Evolutionary conservation across 2,797 vertebrate genomes (phyloP), one percentile per base, ranked within the genome.

Genomic region (Tragopan temminckii): DNA sequence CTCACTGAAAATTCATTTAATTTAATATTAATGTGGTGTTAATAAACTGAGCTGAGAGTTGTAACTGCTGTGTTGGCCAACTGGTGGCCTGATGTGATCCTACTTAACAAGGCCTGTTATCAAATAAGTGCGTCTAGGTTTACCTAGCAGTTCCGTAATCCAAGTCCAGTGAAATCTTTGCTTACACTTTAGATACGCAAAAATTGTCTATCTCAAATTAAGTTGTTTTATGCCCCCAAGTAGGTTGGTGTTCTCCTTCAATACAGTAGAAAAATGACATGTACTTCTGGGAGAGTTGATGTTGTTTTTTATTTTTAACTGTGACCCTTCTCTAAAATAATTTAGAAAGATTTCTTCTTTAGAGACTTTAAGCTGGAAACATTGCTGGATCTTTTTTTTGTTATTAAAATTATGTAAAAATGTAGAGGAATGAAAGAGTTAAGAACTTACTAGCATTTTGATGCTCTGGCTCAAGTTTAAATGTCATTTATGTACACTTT

Each of bases 1-100:
- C 80, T 81, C 76, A 25, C 76, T 88, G 87, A 87, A 93, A 91
- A 82, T 75, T 94, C 33, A 23, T 83, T 97, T 96, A 94, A 80
- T 96, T 93, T 95, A 95, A 72, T 83, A 93, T 93, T 95, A 61
- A 96, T 87, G 36, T 96, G 96, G 93, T 78, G 86, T 90, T 96
- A 94, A 96, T 97, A 93, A 95, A 95, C 84, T 0, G 1, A 90
- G 86, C 94, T 79, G 92, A 94, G 93, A 79, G 57, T 20, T 85
- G 45, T 85, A 87, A 76, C 85, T 94, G 77, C 67, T 13, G 31
- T 59, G 78, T 72, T 92, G 88, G 86, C 89, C 90, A 93, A 92
- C 33, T 82, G 89, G 55, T 94, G 80, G 80, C 75, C 95, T 92
- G 87, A 88, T 90, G 24, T 59, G 86, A 93, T 94, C 71, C 80